Percentiles rank a stretch among this genome's conserved stretches.
phyloP scores from a whole-genome alignment of 2,113 vertebrate genomes.

The Poeciliopsis prolifica region DNA sequence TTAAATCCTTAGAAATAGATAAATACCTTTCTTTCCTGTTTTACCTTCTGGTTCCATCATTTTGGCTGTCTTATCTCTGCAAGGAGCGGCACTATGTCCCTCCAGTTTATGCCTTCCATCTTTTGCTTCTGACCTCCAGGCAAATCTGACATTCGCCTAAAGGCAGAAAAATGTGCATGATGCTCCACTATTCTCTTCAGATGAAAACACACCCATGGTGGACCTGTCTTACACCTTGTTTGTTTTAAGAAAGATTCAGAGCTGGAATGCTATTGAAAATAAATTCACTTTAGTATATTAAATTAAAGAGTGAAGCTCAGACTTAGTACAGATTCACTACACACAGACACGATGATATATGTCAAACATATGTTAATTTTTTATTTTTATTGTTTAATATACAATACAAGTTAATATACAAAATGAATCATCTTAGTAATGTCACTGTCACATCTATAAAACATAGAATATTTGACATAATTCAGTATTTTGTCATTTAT shows the following conservation, averaged over 20 bases:
- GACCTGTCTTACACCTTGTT: background rate
- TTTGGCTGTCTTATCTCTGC: constrained; percentile 70
- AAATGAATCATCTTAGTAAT: too few species aligned
- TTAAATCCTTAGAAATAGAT: constrained; percentile 70
- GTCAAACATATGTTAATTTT: too few species aligned
- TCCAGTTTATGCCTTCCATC: constrained; percentile 41
- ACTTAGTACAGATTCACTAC: background rate
- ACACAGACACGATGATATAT: too few species aligned
- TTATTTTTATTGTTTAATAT: too few species aligned
- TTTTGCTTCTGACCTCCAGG: constrained; percentile 58
- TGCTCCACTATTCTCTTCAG: constrained; percentile 6
- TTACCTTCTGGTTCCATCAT: constrained; percentile 70
- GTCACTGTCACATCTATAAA: too few species aligned
- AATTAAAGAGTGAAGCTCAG: background rate
- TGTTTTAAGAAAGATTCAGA: background rate
- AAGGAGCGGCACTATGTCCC: constrained; percentile 25
- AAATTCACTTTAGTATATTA: background rate
- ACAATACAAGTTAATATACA: too few species aligned
- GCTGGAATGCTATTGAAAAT: background rate
- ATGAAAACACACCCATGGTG: background rate
- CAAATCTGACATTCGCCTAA: constrained; percentile 30
- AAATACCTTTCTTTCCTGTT: constrained; percentile 61
- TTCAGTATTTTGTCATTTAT: too few species aligned
- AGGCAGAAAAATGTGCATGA: constrained; percentile 22
- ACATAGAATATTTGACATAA: too few species aligned